Base-by-base conservation (phyloP, 2,888 invertebrate genomes). In the Oligia latruncula region DNA sequence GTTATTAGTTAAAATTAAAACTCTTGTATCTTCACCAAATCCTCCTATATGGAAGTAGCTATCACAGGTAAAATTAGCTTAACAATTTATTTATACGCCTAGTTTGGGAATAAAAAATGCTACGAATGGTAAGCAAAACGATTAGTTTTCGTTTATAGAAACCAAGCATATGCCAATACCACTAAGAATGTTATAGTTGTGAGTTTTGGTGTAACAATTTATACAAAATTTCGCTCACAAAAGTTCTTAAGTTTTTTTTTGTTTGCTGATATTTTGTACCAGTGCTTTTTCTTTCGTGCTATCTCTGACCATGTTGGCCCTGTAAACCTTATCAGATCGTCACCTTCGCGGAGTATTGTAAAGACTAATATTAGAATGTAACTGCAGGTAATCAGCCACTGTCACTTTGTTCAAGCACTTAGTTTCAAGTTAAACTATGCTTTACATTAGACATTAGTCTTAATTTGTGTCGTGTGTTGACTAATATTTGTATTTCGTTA, bases 401-500 rank as follows among this genome's bases (percentile, higher is more conserved):
- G 93, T 90, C 88, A 92, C 96, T 96, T 96, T 96, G 96, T 95
- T 90, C 92, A 95, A 96, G 94, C 95, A 95, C 93, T 96, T 96
- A 96, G 96, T 96, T 94, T 94, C 94, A 92, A 94, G 95, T 94
- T 95, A 95, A 95, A 94, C 94, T 92, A 89, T 92, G 90, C 95
- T 96, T 96, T 96, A 93, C 96, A 93, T 95, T 96, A 93, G 93
- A 93, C 93, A 96, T 96, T 96, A 96, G 96, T 91, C 95, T 94
- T 96, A 95, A 96, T 96, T 96, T 96, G 95, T 96, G 95, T 95
- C 96, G 95, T 93, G 92, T 92, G 93, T 90, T 87, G 86, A 93
- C 94, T 92, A 95, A 96, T 96, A 95, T 96, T 96, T 96, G 96
- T 95, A 94, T 95, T 95, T 96, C 94, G 95, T 96, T 96, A 96